Percentiles rank a stretch among this genome's conserved stretches.
phyloP scores from a whole-genome alignment of 2,888 invertebrate genomes.

The Patella depressa region DNA sequence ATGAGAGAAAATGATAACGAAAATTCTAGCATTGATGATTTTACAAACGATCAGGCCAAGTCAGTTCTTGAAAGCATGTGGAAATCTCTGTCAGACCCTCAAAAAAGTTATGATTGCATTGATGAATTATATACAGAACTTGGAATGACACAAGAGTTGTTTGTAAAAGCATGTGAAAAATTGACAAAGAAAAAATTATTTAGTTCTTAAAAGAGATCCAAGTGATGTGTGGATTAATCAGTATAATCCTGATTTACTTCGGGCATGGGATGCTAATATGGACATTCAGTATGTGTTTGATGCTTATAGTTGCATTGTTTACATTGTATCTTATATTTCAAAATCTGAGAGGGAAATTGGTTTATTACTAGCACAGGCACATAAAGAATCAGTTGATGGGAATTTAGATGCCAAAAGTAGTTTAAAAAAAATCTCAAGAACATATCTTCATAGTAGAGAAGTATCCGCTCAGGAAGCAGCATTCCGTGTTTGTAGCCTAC shows the following conservation, averaged over 20 bases:
- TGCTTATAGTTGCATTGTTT: conserved; percentile 32
- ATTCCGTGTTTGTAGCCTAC: conserved; percentile 28
- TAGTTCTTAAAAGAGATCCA: conserved; percentile 13
- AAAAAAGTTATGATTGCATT: neutral
- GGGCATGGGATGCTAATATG: conserved; percentile 24
- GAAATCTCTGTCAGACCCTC: neutral
- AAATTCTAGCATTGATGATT: neutral
- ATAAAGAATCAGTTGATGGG: conserved; percentile 28
- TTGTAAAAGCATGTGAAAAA: neutral
- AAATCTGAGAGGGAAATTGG: conserved; percentile 37
- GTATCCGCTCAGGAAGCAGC: conserved; percentile 34
- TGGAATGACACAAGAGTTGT: neutral
- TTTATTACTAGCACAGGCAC: conserved; percentile 26
- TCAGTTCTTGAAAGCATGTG: conserved; percentile 6
- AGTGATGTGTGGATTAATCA: conserved; percentile 17
- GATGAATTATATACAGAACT: neutral
- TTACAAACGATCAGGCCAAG: conserved; percentile 1
- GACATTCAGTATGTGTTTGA: conserved; percentile 20
- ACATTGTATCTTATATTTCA: conserved; percentile 45
- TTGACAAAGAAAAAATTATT: neutral
- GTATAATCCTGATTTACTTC: conserved; percentile 16
- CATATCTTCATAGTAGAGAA: conserved; percentile 33
- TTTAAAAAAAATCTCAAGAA: conserved; percentile 27
- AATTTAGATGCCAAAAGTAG: conserved; percentile 24
- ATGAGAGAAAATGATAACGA: neutral